A percentile compares a stretch with the other conserved stretches of the same genome.
phyloP scores from a whole-genome alignment of 2,888 invertebrate genomes.

The Drosophila dives region DNA sequence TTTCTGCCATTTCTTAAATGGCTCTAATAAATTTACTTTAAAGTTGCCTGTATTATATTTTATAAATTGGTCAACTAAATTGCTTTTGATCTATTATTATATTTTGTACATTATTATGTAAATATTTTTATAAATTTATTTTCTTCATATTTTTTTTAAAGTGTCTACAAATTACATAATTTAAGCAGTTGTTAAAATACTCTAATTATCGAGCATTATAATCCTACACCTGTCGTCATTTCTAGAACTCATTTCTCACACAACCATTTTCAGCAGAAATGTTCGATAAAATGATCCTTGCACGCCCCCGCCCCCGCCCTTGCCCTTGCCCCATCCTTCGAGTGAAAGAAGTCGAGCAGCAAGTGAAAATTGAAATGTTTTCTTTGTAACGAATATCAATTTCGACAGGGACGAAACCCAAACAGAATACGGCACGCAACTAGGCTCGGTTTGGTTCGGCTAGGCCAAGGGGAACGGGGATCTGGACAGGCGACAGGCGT shows the following conservation, averaged over 20 bases:
- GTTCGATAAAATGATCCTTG: constrained; percentile 22
- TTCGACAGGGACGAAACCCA: constrained; percentile 56
- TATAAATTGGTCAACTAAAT: not conserved
- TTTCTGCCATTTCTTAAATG: not conserved
- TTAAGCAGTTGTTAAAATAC: not conserved
- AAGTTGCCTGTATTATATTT: not conserved
- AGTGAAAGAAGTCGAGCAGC: constrained; percentile 49
- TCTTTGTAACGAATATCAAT: constrained; percentile 71
- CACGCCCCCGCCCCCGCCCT: constrained; percentile 40
- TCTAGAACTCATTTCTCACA: constrained; percentile 35
- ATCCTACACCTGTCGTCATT: constrained; percentile 62
- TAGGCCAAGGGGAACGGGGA: constrained; percentile 10
- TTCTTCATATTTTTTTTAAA: not conserved
- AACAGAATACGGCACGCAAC: constrained; percentile 50
- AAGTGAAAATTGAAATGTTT: constrained; percentile 79
- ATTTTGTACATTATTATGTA: not conserved
- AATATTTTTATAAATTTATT: not conserved
- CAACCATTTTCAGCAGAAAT: constrained; percentile 33
- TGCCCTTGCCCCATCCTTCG: not conserved
- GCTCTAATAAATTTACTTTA: not conserved
- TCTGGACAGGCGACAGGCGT: constrained; percentile 25
- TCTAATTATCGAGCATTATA: constrained; percentile 12
- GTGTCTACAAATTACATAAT: not conserved
- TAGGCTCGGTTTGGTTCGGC: constrained; percentile 29
- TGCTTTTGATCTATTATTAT: not conserved